Conservation (phyloP, 2,797 vertebrate species). For the Phaenicophaeus curvirostris region DNA sequence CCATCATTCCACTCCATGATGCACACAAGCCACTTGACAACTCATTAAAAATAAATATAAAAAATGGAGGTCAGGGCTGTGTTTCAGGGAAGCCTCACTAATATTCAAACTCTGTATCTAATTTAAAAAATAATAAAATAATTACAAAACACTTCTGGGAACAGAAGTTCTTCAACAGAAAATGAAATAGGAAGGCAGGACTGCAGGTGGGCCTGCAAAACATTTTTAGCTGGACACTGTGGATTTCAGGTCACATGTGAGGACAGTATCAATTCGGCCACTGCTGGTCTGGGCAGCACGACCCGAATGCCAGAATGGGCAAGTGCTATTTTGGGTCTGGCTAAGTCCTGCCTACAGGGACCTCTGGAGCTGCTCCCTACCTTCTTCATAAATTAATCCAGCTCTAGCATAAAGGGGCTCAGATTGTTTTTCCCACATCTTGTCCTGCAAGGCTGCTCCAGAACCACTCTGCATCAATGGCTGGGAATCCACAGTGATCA, state of each 20-base stretch:
- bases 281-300: neutral
- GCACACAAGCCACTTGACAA: neutral
- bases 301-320: neutral
- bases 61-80: neutral
- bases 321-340: neutral
- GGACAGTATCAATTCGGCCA: neutral
- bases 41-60: conserved; percentile 29
- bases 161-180: neutral
- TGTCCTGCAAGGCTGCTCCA: neutral
- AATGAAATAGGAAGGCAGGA: neutral
- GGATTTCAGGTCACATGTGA: neutral
- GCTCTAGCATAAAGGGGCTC: neutral
- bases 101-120: neutral
- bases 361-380: neutral
- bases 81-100: neutral
- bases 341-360: neutral
- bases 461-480: neutral
- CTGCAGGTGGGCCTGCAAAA: neutral
- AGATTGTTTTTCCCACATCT: neutral
- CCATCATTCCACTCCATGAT: neutral
- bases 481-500: neutral
- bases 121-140: conserved; percentile 4
- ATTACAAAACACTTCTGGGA: neutral
- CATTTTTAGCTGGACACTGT: neutral
- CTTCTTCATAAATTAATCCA: rapidly evolving